Evolutionary conservation across 2,797 vertebrate species (phyloP).

Genomic region (Garrulus glandarius): DNA sequence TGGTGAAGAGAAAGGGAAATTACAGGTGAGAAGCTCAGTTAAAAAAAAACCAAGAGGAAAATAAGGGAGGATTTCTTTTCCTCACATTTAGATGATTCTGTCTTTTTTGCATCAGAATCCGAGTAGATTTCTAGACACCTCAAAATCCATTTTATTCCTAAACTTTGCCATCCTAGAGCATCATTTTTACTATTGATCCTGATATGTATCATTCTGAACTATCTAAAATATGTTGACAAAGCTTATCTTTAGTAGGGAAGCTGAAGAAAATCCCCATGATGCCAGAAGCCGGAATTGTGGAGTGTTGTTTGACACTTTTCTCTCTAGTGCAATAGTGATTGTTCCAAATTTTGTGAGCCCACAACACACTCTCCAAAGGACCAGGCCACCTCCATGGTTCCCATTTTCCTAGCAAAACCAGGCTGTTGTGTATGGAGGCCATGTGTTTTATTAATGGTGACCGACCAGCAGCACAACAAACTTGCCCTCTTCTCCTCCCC

Average conservation of each 20-base stretch:
- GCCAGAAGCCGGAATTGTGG: neutral
- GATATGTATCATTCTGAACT: neutral
- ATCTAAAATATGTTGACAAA: neutral
- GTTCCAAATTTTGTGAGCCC: neutral
- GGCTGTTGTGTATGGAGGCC: neutral
- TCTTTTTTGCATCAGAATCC: neutral
- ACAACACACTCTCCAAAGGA: neutral
- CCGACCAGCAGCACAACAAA: neutral
- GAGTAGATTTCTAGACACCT: neutral
- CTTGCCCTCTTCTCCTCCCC: neutral
- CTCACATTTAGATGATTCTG: neutral
- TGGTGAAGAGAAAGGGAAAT: neutral
- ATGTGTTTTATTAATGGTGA: accelerated
- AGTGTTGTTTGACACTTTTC: neutral
- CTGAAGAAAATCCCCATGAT: neutral
- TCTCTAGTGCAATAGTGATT: neutral
- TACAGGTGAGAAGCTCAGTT: neutral
- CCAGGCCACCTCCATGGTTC: accelerated
- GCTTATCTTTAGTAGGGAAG: neutral
- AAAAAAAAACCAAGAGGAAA: neutral
- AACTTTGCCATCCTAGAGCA: neutral
- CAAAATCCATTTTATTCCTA: neutral
- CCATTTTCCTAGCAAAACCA: neutral
- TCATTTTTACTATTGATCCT: accelerated
- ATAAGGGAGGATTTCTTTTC: neutral